A percentile compares a stretch with the other conserved stretches of the same genome.
Evolutionary conservation across 2,113 vertebrate genomes (phyloP).

Genomic region (Nothobranchius kuhntae): DNA sequence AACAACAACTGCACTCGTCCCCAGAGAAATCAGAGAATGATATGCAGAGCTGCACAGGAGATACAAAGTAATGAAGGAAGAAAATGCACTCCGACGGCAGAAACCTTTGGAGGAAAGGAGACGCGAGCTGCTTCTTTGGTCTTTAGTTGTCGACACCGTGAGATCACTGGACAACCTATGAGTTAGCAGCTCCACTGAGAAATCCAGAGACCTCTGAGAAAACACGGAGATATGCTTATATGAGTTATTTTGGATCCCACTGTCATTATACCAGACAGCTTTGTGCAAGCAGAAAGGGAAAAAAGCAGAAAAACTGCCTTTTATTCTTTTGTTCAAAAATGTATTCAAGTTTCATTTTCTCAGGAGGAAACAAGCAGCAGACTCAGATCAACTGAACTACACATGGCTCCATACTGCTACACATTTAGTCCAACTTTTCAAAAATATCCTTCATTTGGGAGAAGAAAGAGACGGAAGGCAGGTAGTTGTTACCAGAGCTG

Average conservation of each 20-base stretch:
- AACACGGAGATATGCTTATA: neutral
- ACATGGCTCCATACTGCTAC: neutral
- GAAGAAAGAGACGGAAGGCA: conserved; percentile 35
- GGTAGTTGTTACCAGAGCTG: conserved; percentile 32
- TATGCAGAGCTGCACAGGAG: conserved; percentile 3
- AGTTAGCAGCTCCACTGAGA: neutral
- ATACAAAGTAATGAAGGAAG: neutral
- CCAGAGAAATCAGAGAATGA: neutral
- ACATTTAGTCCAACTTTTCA: conserved; percentile 7
- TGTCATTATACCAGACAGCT: neutral
- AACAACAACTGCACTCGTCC: neutral
- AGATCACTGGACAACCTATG: neutral
- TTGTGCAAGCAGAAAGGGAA: neutral
- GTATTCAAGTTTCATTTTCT: neutral
- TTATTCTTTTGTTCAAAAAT: neutral
- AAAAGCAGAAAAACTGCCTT: neutral
- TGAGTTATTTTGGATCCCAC: neutral
- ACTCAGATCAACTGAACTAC: neutral
- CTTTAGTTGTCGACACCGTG: neutral
- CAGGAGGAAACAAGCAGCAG: too few relatives aligned
- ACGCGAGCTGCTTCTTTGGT: neutral
- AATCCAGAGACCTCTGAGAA: neutral
- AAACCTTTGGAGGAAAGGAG: neutral
- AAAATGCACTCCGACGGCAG: neutral
- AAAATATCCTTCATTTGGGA: conserved; percentile 5